phyloP scores from a whole-genome alignment of 1,140 invertebrate species.

The Stenopsyche tienmushanensis region DNA sequence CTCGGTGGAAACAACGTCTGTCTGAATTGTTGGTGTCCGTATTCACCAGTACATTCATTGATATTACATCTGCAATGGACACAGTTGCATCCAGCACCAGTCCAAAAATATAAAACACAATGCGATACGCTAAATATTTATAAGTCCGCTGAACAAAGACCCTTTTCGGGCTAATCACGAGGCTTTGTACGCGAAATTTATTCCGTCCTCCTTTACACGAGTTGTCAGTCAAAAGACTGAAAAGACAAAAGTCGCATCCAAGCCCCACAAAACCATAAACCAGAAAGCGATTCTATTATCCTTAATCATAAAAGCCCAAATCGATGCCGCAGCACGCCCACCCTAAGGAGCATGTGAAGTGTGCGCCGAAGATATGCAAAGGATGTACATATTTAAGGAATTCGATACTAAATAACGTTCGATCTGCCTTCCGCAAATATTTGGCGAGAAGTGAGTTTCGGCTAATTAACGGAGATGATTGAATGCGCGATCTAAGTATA shows the following conservation, averaged over 20 bases:
- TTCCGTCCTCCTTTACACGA: conserved; percentile 13
- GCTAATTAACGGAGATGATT: neutral
- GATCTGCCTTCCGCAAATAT: too few relatives aligned
- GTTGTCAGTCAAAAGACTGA: neutral
- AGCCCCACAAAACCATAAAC: conserved; percentile 16
- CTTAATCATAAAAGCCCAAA: neutral
- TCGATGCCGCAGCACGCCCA: neutral
- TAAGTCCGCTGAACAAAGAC: too few relatives aligned
- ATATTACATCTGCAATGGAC: too few relatives aligned
- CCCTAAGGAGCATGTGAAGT: neutral
- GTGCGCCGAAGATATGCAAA: neutral
- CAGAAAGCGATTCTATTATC: conserved; percentile 17
- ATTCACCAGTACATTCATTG: too few relatives aligned
- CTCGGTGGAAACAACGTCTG: too few relatives aligned
- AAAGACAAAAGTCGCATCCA: neutral
- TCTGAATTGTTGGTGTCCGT: too few relatives aligned
- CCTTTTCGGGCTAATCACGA: neutral
- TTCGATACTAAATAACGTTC: neutral
- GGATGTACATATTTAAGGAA: neutral
- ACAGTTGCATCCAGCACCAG: too few relatives aligned
- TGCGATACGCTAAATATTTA: too few relatives aligned
- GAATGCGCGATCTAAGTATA: neutral
- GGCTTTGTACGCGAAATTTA: neutral
- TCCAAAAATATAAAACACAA: too few relatives aligned
- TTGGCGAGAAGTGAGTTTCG: too few relatives aligned